phyloP scores from a whole-genome alignment of 2,888 invertebrate species.

The Caenorhabditis macrosperma region DNA sequence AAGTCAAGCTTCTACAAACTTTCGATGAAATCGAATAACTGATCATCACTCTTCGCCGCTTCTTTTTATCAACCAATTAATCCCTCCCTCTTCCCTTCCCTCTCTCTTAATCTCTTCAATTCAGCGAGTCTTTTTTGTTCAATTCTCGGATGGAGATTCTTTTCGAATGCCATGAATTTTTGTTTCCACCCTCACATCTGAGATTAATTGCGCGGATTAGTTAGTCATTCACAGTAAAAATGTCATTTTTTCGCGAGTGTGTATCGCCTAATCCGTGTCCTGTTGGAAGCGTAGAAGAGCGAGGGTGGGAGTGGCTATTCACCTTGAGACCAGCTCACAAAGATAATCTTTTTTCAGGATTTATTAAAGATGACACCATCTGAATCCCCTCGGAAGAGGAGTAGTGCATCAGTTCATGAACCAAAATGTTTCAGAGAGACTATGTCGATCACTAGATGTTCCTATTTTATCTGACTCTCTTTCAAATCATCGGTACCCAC shows the following conservation, averaged over 20 bases:
- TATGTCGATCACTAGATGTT: too few relatives aligned
- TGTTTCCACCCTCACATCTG: conserved; percentile 39
- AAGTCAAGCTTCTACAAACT: too few relatives aligned
- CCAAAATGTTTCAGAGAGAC: too few relatives aligned
- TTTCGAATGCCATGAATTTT: conserved; percentile 36
- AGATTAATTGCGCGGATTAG: conserved; percentile 51
- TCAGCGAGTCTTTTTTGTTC: conserved; percentile 1
- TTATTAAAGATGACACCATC: too few relatives aligned
- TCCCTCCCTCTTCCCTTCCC: too few relatives aligned
- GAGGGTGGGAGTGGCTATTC: conserved; percentile 29
- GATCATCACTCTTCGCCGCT: conserved; percentile 16
- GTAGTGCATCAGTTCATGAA: too few relatives aligned
- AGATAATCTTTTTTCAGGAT: too few relatives aligned
- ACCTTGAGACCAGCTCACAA: neutral
- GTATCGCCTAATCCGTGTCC: conserved; percentile 12
- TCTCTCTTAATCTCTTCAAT: conserved; percentile 28
- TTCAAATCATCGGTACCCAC: too few relatives aligned
- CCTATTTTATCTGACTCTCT: too few relatives aligned
- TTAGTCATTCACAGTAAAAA: conserved; percentile 30
- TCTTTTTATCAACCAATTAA: conserved; percentile 49
- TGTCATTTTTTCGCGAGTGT: conserved; percentile 10
- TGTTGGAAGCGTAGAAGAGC: neutral
- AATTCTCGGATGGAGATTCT: conserved; percentile 28
- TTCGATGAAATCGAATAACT: conserved; percentile 34
- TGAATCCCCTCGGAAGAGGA: too few relatives aligned